Base-by-base conservation (phyloP, 2,113 vertebrate species). In the Megaleporinus macrocephalus region DNA sequence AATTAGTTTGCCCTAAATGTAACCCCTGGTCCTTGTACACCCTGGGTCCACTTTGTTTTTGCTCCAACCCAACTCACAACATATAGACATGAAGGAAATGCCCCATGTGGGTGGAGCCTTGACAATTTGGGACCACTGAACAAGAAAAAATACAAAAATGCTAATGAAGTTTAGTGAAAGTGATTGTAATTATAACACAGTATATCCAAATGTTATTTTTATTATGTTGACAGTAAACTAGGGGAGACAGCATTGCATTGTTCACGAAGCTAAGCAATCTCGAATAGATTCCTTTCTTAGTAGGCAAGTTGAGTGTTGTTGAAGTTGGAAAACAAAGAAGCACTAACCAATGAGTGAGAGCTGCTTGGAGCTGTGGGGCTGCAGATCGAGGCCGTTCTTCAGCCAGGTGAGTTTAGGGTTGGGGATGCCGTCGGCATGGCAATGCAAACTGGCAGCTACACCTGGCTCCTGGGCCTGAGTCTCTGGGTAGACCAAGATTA, bases 391-490 rank as follows among this genome's bases (percentile, higher is more conserved):
- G 88, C 98, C 98, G 0, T 99, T 99, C 92, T 99, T 99, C 26
- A 99, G 94, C 98, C 98, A 99, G 61, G 95, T 89, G 73, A 99
- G 96, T 76, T 92, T 95, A 76, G 98, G 98, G 83, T 94, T 94
- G 5, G 98, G 98, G 80, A 99, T 97, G 87, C 98, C 97, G 62
- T 99, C 98, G 0, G 98, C 97, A 0, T 98, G 96, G 83, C 98
- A 99, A 47, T 87, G 92, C 55, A 99, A 94, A 87, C 97, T 99
- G 4, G 97, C 96, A 0, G 95, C 95, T 47, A 98, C 91, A 0
- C 98, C 98, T 0, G 98, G 98, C 90, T 99, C 98, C 92, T 98
- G 97, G 0, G 98, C 98, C 90, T 99, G 98, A 0, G 95, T 96
- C 84, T 99, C 98, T 0, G 98, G 98, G 82, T 98, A 97, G 29